These are phyloP conservation scores for Oryzias woworae DNA, from an alignment of 2,113 vertebrate species.

Conservation along the genomic window DNA sequence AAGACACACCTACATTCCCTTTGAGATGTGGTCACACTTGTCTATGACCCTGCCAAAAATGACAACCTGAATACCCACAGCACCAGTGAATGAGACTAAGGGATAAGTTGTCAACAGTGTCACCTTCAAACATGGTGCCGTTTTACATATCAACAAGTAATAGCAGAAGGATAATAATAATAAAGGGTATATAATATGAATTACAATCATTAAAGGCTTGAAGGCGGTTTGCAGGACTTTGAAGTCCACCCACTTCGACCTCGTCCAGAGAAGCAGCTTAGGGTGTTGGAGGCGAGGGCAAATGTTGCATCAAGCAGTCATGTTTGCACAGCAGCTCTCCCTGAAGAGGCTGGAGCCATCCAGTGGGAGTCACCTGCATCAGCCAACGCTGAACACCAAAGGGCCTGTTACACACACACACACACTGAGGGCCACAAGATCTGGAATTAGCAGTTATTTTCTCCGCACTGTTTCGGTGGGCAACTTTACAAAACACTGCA, in stretches of 20 bases:
- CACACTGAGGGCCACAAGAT: constrained; percentile 66
- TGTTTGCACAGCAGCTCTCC: constrained; percentile 58
- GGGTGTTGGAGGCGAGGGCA: constrained; percentile 32
- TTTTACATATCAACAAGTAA: too few species aligned
- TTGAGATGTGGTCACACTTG: too few species aligned
- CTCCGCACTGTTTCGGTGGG: constrained; percentile 41
- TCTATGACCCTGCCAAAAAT: too few species aligned
- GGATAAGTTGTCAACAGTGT: too few species aligned
- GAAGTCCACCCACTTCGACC: background rate
- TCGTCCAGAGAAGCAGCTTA: constrained; percentile 14
- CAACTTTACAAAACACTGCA: constrained; percentile 44
- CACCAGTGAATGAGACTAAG: too few species aligned
- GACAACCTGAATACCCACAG: too few species aligned
- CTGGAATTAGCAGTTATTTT: constrained; percentile 65
- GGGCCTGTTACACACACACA: constrained; percentile 51
- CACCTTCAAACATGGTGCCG: too few species aligned
- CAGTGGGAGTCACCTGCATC: constrained; percentile 54
- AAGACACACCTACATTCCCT: too few species aligned
- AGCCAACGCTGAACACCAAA: constrained; percentile 35
- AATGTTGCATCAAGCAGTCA: constrained; percentile 63
- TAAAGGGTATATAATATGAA: too few species aligned
- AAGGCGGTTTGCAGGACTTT: background rate
- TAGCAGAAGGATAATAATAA: too few species aligned
- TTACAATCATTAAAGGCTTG: too few species aligned
- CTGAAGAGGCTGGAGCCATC: constrained; percentile 44